Evolutionary conservation across 2,113 vertebrate genomes (phyloP).

Genomic region (Micromys minutus): DNA sequence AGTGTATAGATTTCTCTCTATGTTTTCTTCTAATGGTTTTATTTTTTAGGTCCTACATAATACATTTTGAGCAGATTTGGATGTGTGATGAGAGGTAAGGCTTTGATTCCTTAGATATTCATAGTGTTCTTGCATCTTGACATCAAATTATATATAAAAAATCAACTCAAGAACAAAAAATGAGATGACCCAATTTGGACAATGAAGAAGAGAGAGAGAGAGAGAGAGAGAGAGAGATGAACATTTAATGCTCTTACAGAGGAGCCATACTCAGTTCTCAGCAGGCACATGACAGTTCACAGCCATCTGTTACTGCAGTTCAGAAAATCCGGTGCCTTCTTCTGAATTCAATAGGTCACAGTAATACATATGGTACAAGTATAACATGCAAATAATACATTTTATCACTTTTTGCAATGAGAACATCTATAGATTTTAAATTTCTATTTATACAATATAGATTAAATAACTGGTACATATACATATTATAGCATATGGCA

Average conservation of each 20-base stretch:
- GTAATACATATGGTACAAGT: neutral
- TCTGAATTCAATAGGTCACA: neutral
- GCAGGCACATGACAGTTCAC: neutral
- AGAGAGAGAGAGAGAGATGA: neutral
- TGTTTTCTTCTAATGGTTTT: neutral
- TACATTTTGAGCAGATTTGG: neutral
- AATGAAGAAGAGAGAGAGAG: neutral
- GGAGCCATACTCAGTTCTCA: neutral
- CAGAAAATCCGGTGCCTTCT: neutral
- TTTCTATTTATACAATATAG: neutral
- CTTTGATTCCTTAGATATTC: neutral
- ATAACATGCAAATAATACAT: neutral
- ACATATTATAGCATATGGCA: neutral
- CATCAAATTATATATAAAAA: neutral
- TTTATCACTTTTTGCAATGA: neutral
- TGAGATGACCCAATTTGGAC: neutral
- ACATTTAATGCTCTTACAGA: neutral
- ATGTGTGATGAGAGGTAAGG: neutral
- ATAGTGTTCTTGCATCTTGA: neutral
- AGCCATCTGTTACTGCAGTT: neutral
- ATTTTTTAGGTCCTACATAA: neutral
- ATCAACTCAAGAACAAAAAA: neutral
- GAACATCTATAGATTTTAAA: slow-evolving; percentile 14
- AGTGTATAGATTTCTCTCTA: neutral
- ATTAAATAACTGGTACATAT: slow-evolving; percentile 19